A percentile compares a stretch with the other conserved stretches of the same genome.
These are phyloP conservation scores for Tauraco erythrolophus DNA, from an alignment of 2,113 vertebrate species.

Conservation along the genomic window DNA sequence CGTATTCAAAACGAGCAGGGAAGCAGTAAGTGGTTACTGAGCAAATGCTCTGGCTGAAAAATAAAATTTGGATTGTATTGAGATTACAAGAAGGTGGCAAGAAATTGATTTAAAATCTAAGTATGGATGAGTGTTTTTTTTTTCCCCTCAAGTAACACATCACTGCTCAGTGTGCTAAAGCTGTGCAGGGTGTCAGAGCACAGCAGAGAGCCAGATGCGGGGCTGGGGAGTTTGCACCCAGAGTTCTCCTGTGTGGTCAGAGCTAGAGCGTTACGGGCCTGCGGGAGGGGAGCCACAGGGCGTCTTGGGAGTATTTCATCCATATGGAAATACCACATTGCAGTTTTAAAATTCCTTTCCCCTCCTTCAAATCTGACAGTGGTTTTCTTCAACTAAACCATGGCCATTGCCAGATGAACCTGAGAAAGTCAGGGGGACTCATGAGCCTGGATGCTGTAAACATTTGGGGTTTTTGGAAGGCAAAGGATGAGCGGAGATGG, in stretches of 20 bases:
- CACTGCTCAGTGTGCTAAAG: not conserved
- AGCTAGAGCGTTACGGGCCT: not conserved
- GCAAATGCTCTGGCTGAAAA: not conserved
- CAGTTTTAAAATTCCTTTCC: slow-evolving; percentile 22
- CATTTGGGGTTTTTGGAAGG: not conserved
- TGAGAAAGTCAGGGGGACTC: not conserved
- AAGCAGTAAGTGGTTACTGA: not conserved
- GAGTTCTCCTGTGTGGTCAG: not conserved
- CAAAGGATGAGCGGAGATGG: not conserved
- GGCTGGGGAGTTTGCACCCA: not conserved
- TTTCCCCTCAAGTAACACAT: not conserved
- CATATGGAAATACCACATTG: slow-evolving; percentile 21
- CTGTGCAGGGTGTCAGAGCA: not conserved
- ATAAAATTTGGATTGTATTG: not conserved
- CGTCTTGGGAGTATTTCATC: not conserved
- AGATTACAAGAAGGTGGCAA: not conserved
- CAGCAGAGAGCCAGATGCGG: not conserved
- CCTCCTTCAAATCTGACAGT: not conserved
- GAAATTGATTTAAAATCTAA: not conserved
- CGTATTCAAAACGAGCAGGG: not conserved
- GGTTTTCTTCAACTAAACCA: not conserved
- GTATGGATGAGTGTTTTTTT: not conserved
- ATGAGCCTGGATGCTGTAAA: not conserved
- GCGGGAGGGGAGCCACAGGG: not conserved
- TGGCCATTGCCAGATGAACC: not conserved